A percentile compares a stretch with the other conserved stretches of the same genome.
These are phyloP conservation scores for Scortum barcoo DNA, from an alignment of 2,113 vertebrate species.

Conservation along the genomic window DNA sequence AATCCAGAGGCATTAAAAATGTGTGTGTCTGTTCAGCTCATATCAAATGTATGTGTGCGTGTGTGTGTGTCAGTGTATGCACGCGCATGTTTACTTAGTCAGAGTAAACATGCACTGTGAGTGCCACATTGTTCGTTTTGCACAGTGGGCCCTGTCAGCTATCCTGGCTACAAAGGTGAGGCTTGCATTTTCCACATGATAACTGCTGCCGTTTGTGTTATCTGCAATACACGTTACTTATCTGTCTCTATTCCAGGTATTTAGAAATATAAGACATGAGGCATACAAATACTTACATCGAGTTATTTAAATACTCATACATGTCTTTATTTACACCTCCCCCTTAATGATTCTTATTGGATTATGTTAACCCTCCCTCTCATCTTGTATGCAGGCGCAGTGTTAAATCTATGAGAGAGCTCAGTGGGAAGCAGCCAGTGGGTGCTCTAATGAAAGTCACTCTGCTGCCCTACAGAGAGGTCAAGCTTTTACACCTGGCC, in stretches of 20 bases:
- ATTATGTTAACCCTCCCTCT: slow-evolving; percentile 54
- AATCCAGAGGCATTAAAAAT: slow-evolving; percentile 64
- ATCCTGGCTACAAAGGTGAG: slow-evolving; percentile 13
- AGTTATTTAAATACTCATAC: slow-evolving; percentile 3
- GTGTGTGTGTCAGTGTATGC: neutral
- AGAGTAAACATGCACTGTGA: slow-evolving; percentile 14
- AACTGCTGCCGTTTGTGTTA: neutral
- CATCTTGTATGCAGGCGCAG: slow-evolving; percentile 52
- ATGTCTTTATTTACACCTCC: slow-evolving; percentile 43
- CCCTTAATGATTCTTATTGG: slow-evolving; percentile 44
- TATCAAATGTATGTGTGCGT: slow-evolving; percentile 1
- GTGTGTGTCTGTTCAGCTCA: slow-evolving; percentile 21
- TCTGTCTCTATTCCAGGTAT: neutral
- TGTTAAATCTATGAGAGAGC: slow-evolving; percentile 65
- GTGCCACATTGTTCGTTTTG: slow-evolving; percentile 21
- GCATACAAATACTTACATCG: neutral
- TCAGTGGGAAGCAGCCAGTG: slow-evolving; percentile 71
- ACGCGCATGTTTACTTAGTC: slow-evolving; percentile 1
- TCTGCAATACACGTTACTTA: neutral
- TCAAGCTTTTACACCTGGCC: slow-evolving; percentile 83
- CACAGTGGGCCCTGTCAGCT: slow-evolving; percentile 43
- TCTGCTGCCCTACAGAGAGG: slow-evolving; percentile 79
- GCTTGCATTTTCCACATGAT: slow-evolving; percentile 6
- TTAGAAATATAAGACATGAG: neutral
- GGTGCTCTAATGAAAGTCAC: slow-evolving; percentile 80